These are phyloP conservation scores for Exaiptasia diaphana DNA, from an alignment of 64 coral and sea anemone genomes.

Conservation along the genomic window DNA sequence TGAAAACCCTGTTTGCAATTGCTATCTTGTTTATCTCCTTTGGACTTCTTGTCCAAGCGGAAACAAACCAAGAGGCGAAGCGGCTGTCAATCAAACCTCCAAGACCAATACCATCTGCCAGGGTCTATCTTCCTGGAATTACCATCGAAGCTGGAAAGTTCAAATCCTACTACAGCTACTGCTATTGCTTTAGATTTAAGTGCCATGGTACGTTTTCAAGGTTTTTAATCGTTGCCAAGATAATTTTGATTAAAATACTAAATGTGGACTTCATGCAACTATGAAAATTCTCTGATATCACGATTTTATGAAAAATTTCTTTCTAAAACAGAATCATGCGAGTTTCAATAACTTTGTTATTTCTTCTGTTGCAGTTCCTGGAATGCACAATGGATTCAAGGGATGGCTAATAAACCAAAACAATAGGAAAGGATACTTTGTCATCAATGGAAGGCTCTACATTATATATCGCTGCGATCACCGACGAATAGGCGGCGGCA, in stretches of 20 bases:
- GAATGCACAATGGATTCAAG: background rate
- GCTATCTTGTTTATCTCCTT: background rate
- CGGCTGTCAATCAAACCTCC: background rate
- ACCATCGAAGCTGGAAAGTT: background rate
- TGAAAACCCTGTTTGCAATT: too few relatives aligned
- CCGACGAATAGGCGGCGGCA: too few relatives aligned
- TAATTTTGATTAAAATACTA: too few relatives aligned
- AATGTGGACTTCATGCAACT: too few relatives aligned
- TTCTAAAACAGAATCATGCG: background rate
- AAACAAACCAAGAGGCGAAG: background rate
- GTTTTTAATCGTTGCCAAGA: too few relatives aligned
- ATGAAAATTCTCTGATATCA: too few relatives aligned
- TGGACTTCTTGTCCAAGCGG: background rate
- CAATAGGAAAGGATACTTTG: background rate
- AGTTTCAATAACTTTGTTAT: background rate
- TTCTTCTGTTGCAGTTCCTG: background rate
- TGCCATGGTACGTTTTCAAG: background rate
- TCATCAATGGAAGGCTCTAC: background rate
- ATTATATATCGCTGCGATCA: background rate
- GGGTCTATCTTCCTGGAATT: background rate
- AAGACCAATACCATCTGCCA: background rate
- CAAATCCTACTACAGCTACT: background rate
- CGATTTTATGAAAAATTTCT: too few relatives aligned
- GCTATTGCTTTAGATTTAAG: background rate
- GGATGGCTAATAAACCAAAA: background rate